These are phyloP conservation scores for Toxotes chatareus DNA, from an alignment of 2,113 vertebrate genomes.

Conservation along the genomic window DNA sequence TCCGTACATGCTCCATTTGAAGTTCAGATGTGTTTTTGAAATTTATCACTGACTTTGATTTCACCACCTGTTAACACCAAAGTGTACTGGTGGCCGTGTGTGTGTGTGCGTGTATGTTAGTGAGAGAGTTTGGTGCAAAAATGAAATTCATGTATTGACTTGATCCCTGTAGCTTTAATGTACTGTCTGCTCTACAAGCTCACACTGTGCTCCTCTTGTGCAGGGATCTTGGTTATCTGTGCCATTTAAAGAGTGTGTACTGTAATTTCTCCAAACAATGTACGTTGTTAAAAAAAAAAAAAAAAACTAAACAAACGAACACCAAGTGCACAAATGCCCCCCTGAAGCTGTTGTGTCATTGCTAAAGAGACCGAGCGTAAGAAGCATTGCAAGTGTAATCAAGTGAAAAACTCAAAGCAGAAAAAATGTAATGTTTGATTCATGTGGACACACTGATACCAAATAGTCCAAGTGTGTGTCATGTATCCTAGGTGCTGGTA, in stretches of 20 bases:
- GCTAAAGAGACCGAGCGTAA: not conserved
- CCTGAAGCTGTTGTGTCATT: conserved; percentile 7
- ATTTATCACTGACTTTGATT: conserved; percentile 27
- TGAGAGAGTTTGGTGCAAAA: conserved; percentile 5
- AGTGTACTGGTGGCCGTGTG: not conserved
- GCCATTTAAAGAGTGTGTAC: conserved; percentile 24
- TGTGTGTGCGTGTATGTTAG: not conserved
- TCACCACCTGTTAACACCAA: conserved; percentile 24
- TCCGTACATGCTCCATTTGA: not conserved
- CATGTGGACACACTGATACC: not conserved
- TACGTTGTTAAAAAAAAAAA: not conserved
- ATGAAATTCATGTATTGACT: conserved; percentile 37
- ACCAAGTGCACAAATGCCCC: conserved; percentile 4
- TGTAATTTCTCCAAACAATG: conserved; percentile 29
- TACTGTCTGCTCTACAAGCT: conserved; percentile 2
- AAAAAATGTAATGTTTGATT: not conserved
- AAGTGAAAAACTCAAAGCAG: not conserved
- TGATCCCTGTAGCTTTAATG: conserved; percentile 29
- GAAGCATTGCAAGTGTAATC: not conserved
- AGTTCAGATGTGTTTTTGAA: not conserved
- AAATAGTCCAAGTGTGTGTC: not conserved
- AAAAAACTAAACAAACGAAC: conserved; percentile 34
- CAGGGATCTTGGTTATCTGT: conserved; percentile 28
- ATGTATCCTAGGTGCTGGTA: not conserved
- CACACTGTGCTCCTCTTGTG: conserved; percentile 6